Base-by-base conservation (phyloP, 2,113 vertebrate genomes). In the Sebastes schlegelii region DNA sequence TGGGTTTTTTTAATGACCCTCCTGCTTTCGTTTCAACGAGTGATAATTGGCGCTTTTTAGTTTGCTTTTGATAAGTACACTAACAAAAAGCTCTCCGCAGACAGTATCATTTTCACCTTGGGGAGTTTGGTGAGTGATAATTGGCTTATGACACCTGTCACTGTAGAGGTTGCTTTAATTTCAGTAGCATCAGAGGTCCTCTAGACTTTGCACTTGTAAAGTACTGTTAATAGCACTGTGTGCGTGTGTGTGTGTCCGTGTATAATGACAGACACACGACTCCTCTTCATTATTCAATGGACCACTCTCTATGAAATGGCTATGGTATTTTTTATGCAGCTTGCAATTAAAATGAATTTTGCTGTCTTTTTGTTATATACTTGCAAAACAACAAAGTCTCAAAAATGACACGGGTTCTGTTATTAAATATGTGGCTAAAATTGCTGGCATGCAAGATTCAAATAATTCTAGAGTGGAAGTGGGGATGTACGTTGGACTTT, bases 61-160 rank as follows among this genome's bases (percentile, higher is more conserved):
- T 80, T 75, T 52, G 42, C 70, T 54, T 80, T 75, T 87, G 83
- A 73, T 80, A 81, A 79, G 73, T 43, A 57, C 58, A 70, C 54
- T 26, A 80, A 81, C 72, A 85, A 83, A 88, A 83, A 80, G 77
- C 73, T 84, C 74, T 64, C 74, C 26, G 78, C 83, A 79, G 66
- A 86, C 40, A 71, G 77, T 61, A 48, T 82, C 34, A 72, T 92
- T 81, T 84, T 81, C 74, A 69, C 57, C 71, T 34, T 8, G 34
- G 82, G 85, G 77, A 81, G 62, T 88, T 70, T 72, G 62, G 54
- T 40, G 65, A 72, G 79, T 65, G 84, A 80, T 89, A 85, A 85
- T 88, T 88, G 81, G 67, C 72, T 76, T 74, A 43, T 82, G 79
- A 80, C 88, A 82, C 76, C 76, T 89, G 86, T 78, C 83, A 83